A percentile compares a stretch with the other conserved stretches of the same genome.
These are phyloP conservation scores for Corythucha ciliata DNA, from an alignment of 2,888 invertebrate species.

Conservation along the genomic window DNA sequence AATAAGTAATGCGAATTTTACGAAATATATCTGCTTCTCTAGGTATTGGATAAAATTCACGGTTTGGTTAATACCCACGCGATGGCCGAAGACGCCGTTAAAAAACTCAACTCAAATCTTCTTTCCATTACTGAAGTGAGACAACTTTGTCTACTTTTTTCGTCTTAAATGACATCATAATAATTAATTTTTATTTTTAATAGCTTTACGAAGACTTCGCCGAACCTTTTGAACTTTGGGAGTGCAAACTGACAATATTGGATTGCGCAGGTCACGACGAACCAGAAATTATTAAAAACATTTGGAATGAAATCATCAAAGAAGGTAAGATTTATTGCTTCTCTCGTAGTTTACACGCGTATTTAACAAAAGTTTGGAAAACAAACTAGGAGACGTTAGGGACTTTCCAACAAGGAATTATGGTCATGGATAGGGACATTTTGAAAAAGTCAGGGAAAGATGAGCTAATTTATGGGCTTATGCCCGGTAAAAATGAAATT, in stretches of 20 bases:
- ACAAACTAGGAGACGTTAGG: background rate
- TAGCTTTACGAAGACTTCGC: slow-evolving; percentile 86
- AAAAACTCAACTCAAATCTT: slow-evolving; percentile 67
- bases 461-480: no score
- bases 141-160: no score
- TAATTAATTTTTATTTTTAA: slow-evolving; percentile 30
- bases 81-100: slow-evolving; percentile 49
- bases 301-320: slow-evolving; percentile 79
- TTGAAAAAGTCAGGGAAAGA: no score
- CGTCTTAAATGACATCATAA: background rate
- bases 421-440: no score
- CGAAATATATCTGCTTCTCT: slow-evolving; percentile 26
- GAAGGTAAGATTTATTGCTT: slow-evolving; percentile 38
- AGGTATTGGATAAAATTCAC: slow-evolving; percentile 57
- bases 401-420: no score
- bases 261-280: slow-evolving; percentile 92
- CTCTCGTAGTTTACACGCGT: background rate
- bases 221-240: slow-evolving; percentile 79
- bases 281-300: slow-evolving; percentile 72
- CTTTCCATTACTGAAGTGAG: slow-evolving; percentile 75
- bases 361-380: background rate
- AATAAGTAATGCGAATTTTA: background rate
- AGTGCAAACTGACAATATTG: slow-evolving; percentile 88
- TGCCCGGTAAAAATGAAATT: no score
- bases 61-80: slow-evolving; percentile 42